Evolutionary conservation across 2,888 invertebrate species (phyloP), one percentile per base, ranked within the genome.

Genomic region (Syrista parreyssii): DNA sequence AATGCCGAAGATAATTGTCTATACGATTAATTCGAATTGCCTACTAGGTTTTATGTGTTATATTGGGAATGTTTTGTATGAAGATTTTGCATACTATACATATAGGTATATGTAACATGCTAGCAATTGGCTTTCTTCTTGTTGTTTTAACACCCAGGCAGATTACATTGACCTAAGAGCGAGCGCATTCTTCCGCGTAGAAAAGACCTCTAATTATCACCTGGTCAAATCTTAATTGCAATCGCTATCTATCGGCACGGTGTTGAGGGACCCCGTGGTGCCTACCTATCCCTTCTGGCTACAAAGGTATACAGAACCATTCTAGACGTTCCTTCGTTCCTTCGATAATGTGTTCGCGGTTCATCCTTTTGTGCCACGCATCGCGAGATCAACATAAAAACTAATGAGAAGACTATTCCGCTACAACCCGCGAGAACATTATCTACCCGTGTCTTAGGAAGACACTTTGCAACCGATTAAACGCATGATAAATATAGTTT

Each of bases 161-260:
- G 55, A 55, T 55, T 55, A 55, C 55, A 55, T 55, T 55, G 55
- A 55, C 55, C 55, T 55, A 55, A 55, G 55, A 55, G 55, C 55
- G 23, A 23, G 23, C 55, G 55, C 55, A 55, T 55, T 55, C 55
- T 55, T 23, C 55, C 23, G 55, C 55, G 23, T 55, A 55, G 34
- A 71, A 71, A 71, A 71, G 71, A 32, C 71, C 33, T 31, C 33
- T 71, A 71, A 71, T 71, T 71, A 71, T 71, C 71, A 71, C 71
- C 71, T 31, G 71, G 71, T 34, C 15, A 33, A 71, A 71, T 71
- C 71, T 71, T 71, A 71, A 71, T 71, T 71, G 71, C 71, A 71
- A 32, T 71, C 71, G 71, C 33, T 71, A 71, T 71, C 71, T 71
- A 33, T 31, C 32, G 34, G 32, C 30, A 33, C 23, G 32, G 71